Conservation (phyloP, 2,113 vertebrate genomes). For the Pelobates fuscus region DNA sequence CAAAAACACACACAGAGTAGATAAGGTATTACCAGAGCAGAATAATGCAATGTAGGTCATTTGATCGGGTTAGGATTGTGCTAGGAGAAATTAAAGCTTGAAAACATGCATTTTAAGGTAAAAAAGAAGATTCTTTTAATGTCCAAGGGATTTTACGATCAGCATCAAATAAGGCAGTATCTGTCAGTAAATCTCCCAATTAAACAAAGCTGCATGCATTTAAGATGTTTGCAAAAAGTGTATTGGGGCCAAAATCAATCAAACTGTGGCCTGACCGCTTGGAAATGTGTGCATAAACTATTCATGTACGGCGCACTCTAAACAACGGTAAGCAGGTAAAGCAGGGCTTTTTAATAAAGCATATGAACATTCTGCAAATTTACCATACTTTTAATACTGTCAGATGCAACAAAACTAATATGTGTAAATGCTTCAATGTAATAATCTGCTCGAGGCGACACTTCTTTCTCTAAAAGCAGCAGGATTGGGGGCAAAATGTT, state of each 20-base stretch:
- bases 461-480: conserved; percentile 60
- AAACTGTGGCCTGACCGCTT: conserved; percentile 67
- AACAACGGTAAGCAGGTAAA: conserved; percentile 70
- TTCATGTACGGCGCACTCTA: conserved; percentile 67
- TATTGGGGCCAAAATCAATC: conserved; percentile 71
- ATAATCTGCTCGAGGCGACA: conserved; percentile 63
- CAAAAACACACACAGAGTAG: conserved; percentile 53
- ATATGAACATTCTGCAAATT: conserved; percentile 51
- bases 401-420: conserved; percentile 72
- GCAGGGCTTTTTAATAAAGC: too few species aligned
- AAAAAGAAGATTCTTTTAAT: conserved; percentile 60
- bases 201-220: conserved; percentile 73
- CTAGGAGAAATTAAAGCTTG: conserved; percentile 64
- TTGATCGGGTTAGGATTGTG: conserved; percentile 61
- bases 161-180: conserved; percentile 63
- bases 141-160: conserved; percentile 68
- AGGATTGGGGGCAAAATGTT: conserved; percentile 54
- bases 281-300: conserved; percentile 69
- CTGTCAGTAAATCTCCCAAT: conserved; percentile 77
- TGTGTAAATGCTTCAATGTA: conserved; percentile 70
- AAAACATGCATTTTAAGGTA: conserved; percentile 63
- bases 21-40: conserved; percentile 53
- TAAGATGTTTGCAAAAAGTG: conserved; percentile 74
- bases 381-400: conserved; percentile 61
- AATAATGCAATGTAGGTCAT: conserved; percentile 71